Percentiles rank a stretch among this genome's conserved stretches.
Evolutionary conservation across 1,140 invertebrate genomes (phyloP).

Genomic region (Cotesia glomerata): DNA sequence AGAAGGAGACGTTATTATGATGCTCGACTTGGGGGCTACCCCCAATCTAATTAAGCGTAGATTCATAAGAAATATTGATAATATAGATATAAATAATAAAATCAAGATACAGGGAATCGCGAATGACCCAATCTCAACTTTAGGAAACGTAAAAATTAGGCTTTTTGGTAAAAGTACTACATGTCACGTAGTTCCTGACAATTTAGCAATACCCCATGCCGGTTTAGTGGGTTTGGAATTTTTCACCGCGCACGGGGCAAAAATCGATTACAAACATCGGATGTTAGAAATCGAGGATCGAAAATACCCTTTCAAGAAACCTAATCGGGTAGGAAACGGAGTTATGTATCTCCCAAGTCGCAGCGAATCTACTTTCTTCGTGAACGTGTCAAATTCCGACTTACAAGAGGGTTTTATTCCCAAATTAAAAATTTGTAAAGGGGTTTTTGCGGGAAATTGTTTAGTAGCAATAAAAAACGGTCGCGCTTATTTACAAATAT

Average conservation of each 20-base stretch:
- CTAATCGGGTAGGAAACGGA: background rate
- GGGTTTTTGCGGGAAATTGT: slow-evolving; percentile 12
- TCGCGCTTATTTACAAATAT: slow-evolving; percentile 20
- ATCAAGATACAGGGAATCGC: too few species aligned
- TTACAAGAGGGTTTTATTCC: slow-evolving; percentile 15
- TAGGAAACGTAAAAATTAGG: background rate
- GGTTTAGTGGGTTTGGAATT: slow-evolving; percentile 13
- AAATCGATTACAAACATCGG: background rate
- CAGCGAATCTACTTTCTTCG: slow-evolving; percentile 13
- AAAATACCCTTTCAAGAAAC: slow-evolving; percentile 1
- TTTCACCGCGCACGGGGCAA: background rate
- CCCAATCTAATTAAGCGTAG: too few species aligned
- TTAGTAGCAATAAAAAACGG: background rate
- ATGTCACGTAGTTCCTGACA: slow-evolving; percentile 8
- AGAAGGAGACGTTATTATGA: too few species aligned
- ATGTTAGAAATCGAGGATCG: background rate
- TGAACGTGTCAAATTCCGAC: slow-evolving; percentile 4
- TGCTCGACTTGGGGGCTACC: too few species aligned
- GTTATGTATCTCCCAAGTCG: background rate
- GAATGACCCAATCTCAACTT: too few species aligned
- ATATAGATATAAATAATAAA: too few species aligned
- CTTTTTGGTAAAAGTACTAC: background rate
- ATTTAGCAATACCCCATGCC: slow-evolving; percentile 12
- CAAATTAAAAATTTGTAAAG: slow-evolving; percentile 2
- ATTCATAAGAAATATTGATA: too few species aligned